Evolutionary conservation across 2,888 invertebrate genomes (phyloP).

Genomic region (Muschampia plurimacula): DNA sequence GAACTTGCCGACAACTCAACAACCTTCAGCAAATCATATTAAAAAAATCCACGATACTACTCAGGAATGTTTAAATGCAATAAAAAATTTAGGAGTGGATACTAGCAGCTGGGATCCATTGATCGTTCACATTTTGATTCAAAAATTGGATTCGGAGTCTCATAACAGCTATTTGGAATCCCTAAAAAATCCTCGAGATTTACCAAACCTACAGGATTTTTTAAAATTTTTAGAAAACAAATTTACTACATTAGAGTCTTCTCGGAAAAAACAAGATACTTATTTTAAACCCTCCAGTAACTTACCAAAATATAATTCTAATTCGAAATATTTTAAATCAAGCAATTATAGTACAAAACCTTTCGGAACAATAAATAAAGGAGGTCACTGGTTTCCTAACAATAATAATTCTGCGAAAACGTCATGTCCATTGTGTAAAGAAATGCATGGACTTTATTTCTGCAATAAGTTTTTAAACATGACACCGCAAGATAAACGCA

Average conservation of each 20-base stretch:
- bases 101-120: conserved; percentile 11
- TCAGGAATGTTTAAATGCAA: conserved; percentile 18
- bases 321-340: neutral
- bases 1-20: conserved; percentile 3
- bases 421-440: conserved; percentile 17
- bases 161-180: conserved; percentile 19
- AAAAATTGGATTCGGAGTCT: conserved; percentile 22
- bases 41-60: conserved; percentile 21
- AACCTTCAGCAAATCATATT: conserved; percentile 11
- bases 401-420: conserved; percentile 5
- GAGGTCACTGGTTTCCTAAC: neutral
- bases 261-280: conserved; percentile 18
- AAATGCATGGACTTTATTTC: conserved; percentile 13
- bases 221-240: conserved; percentile 19
- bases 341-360: neutral
- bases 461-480: conserved; percentile 17
- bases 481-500: conserved; percentile 14
- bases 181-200: conserved; percentile 4
- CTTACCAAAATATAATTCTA: conserved; percentile 2
- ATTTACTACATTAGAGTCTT: conserved; percentile 21
- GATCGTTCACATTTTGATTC: conserved; percentile 22
- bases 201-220: conserved; percentile 14
- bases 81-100: conserved; percentile 26
- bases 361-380: neutral
- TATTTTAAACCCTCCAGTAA: neutral